A percentile compares a stretch with the other conserved stretches of the same genome.
Conservation (phyloP, 2,888 invertebrate species). For the Craniophora ligustri region DNA sequence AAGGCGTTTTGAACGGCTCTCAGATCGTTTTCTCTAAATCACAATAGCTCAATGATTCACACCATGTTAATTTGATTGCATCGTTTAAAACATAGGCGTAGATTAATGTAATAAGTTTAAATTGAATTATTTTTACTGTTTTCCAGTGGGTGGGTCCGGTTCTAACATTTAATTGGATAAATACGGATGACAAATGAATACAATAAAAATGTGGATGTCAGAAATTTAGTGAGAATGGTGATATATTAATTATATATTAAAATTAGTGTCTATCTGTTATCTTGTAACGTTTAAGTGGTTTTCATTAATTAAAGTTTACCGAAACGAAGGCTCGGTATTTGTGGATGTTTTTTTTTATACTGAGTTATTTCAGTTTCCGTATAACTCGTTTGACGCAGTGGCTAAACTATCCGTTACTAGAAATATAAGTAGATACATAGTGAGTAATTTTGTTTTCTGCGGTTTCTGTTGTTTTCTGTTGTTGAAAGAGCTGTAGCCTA, state of each 20-base stretch:
- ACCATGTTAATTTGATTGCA: slow-evolving; percentile 51
- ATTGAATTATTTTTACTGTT: slow-evolving; percentile 50
- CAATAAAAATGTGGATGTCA: slow-evolving; percentile 42
- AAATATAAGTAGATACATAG: too few species aligned
- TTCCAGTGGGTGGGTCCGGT: slow-evolving; percentile 41
- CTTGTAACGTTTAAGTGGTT: slow-evolving; percentile 29
- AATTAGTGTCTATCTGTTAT: slow-evolving; percentile 31
- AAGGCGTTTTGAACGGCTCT: too few species aligned
- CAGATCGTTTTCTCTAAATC: too few species aligned
- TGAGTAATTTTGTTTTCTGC: too few species aligned
- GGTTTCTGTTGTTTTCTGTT: too few species aligned
- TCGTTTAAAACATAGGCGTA: slow-evolving; percentile 52
- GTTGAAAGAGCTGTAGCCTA: too few species aligned
- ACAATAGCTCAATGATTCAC: background rate
- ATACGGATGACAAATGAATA: slow-evolving; percentile 53
- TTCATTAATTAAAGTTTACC: slow-evolving; percentile 32
- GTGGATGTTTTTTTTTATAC: too few species aligned
- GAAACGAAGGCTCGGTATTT: background rate
- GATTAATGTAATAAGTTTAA: slow-evolving; percentile 53
- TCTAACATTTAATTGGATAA: slow-evolving; percentile 53
- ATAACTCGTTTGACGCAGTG: too few species aligned
- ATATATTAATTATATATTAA: slow-evolving; percentile 47
- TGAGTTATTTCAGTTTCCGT: too few species aligned
- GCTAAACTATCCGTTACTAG: too few species aligned
- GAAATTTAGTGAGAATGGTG: slow-evolving; percentile 13